phyloP scores from a whole-genome alignment of 2,113 vertebrate genomes.

The Leucosticte australis region DNA sequence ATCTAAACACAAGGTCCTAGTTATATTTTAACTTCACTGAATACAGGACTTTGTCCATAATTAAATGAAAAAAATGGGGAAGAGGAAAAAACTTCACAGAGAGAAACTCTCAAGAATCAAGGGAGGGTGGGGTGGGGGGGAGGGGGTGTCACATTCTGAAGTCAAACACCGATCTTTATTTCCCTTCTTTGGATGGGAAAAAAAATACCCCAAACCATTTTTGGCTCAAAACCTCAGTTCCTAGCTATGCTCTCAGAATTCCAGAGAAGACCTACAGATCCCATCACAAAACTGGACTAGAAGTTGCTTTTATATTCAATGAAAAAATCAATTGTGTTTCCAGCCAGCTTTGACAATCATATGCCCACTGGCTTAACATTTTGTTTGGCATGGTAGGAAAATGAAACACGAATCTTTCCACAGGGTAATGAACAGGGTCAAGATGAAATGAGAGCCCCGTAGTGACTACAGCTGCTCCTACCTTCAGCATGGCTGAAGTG shows the following conservation, averaged over 20 bases:
- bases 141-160: background rate
- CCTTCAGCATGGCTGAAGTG: background rate
- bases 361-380: background rate
- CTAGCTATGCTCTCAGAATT: background rate
- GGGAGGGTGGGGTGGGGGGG: fast-evolving
- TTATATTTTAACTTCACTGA: background rate
- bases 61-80: background rate
- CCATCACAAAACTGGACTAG: background rate
- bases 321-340: background rate
- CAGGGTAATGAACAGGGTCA: background rate
- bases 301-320: background rate
- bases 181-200: background rate
- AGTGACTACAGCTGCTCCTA: background rate
- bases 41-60: background rate
- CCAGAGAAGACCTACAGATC: background rate
- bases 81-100: background rate
- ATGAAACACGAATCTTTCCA: background rate
- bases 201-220: background rate
- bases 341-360: background rate
- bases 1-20: background rate
- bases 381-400: background rate
- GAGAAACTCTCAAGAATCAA: background rate
- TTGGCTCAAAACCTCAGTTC: background rate
- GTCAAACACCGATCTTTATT: background rate
- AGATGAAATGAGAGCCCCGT: background rate